Evolutionary conservation across 2,888 invertebrate species (phyloP).

Genomic region (Empis livida): DNA sequence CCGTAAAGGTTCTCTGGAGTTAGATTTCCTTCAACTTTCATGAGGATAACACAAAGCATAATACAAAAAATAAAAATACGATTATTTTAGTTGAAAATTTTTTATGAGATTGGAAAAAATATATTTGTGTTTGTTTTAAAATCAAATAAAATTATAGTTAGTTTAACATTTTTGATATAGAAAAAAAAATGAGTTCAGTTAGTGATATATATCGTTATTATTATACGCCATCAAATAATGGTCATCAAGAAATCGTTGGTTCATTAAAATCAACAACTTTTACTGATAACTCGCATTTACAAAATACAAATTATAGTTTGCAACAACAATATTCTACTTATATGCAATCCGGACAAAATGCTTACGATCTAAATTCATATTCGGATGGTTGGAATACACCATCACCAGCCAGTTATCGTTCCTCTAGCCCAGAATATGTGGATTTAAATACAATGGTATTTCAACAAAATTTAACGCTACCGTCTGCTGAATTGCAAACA

Average conservation of each 20-base stretch:
- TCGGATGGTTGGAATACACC: slow-evolving; percentile 37
- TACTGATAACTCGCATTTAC: too few species aligned
- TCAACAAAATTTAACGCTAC: background rate
- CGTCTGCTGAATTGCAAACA: slow-evolving; percentile 2
- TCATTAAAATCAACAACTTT: too few species aligned
- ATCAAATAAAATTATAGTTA: background rate
- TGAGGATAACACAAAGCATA: background rate
- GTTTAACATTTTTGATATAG: too few species aligned
- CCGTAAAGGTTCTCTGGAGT: background rate
- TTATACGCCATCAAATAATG: background rate
- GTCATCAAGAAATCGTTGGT: too few species aligned
- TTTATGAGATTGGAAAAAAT: too few species aligned
- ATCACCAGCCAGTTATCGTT: slow-evolving; percentile 34
- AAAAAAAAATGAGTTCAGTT: background rate
- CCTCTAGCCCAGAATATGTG: slow-evolving; percentile 35
- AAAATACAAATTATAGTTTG: too few species aligned
- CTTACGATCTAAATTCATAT: slow-evolving; percentile 24
- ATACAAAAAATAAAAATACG: background rate
- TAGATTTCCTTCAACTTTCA: background rate
- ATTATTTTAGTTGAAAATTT: too few species aligned
- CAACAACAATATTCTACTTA: background rate
- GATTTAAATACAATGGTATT: slow-evolving; percentile 27
- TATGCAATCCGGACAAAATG: background rate
- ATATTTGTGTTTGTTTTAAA: background rate
- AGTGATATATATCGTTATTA: background rate